phyloP scores from a whole-genome alignment of 2,113 vertebrate species.

The chimpanzee (Pan troglodytes) region NHGRI_mPanTro3-v2.1_pri NC_072410.2:77931501-77932000 shows the following conservation, averaged over 20 bases:
- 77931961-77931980: background rate
- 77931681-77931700: background rate
- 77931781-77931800: background rate
- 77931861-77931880: background rate
- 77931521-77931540: background rate
- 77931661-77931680: background rate
- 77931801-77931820: background rate
- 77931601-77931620: background rate
- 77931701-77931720: background rate
- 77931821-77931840: background rate
- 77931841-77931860: background rate
- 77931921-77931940: background rate
- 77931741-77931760: background rate
- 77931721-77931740: background rate
- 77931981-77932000: background rate
- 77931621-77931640: background rate
- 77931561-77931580: background rate
- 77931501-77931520: background rate
- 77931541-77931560: background rate
- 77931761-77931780: background rate
- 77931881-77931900: background rate
- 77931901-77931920: background rate
- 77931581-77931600: background rate
- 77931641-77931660: background rate
- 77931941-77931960: background rate